Conservation (phyloP, 2,113 vertebrate genomes). For the Lepidothrix coronata region DNA sequence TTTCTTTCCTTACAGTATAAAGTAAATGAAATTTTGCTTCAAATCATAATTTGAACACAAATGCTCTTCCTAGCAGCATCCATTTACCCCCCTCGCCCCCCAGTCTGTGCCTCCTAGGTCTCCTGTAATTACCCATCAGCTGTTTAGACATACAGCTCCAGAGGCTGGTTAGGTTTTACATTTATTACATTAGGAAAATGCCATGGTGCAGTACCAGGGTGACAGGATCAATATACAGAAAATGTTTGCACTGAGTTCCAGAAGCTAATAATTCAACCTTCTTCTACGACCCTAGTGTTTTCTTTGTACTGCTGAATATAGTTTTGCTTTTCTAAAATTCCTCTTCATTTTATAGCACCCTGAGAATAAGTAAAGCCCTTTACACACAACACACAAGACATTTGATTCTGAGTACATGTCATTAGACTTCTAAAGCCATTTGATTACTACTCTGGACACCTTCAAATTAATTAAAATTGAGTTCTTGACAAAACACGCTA, state of each 20-base stretch:
- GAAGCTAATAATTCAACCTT: background rate
- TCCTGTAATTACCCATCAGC: conserved; percentile 36
- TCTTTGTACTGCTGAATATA: background rate
- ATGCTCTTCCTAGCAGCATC: background rate
- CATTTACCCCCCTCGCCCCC: background rate
- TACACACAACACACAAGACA: background rate
- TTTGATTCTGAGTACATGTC: background rate
- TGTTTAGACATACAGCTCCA: conserved; percentile 25
- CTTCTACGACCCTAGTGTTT: background rate
- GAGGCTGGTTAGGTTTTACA: background rate
- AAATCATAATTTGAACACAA: conserved; percentile 6
- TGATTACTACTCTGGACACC: conserved; percentile 8
- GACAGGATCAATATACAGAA: conserved; percentile 19
- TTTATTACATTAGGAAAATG: conserved; percentile 48
- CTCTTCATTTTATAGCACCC: background rate
- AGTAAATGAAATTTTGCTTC: background rate
- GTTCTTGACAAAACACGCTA: background rate
- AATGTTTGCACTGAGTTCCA: background rate
- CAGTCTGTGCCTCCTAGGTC: background rate
- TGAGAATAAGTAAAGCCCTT: background rate
- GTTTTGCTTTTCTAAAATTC: background rate
- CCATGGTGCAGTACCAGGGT: background rate
- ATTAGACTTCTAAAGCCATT: background rate
- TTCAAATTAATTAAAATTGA: conserved; percentile 55
- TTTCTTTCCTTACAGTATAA: background rate